A percentile compares a stretch with the other conserved stretches of the same genome.
Evolutionary conservation across 2,888 invertebrate species (phyloP).

Genomic region (Epiperipatus broadwayi): DNA sequence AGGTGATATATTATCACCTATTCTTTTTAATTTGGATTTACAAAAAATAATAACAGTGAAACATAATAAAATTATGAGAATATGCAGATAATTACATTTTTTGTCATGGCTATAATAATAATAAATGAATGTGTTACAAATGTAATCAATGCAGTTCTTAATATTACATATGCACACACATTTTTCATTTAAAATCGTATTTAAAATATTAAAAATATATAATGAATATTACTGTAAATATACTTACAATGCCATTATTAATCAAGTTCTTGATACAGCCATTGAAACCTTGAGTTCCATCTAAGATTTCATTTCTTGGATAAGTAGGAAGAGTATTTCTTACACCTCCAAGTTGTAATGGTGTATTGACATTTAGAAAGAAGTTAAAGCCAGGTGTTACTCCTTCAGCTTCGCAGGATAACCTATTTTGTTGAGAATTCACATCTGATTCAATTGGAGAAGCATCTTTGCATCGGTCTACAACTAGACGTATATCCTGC

Average conservation of each 20-base stretch:
- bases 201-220: neutral
- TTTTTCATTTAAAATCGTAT: neutral
- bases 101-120: too few relatives aligned
- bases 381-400: constrained; percentile 84
- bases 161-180: neutral
- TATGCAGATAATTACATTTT: too few relatives aligned
- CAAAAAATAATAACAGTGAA: too few relatives aligned
- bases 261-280: constrained; percentile 89
- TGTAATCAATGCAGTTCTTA: neutral
- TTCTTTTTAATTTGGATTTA: too few relatives aligned
- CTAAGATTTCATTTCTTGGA: constrained; percentile 22
- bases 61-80: too few relatives aligned
- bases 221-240: neutral
- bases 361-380: constrained; percentile 84
- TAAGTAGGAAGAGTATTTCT: constrained; percentile 38
- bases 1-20: too few relatives aligned
- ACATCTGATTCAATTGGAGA: constrained; percentile 73
- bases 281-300: constrained; percentile 56
- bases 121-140: neutral
- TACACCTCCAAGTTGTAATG: constrained; percentile 80
- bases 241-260: constrained; percentile 55
- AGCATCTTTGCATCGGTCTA: constrained; percentile 78
- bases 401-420: constrained; percentile 70
- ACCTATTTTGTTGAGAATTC: constrained; percentile 63
- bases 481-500: constrained; percentile 64